These are phyloP conservation scores for Phycodurus eques DNA, from an alignment of 2,113 vertebrate genomes.

Conservation along the genomic window DNA sequence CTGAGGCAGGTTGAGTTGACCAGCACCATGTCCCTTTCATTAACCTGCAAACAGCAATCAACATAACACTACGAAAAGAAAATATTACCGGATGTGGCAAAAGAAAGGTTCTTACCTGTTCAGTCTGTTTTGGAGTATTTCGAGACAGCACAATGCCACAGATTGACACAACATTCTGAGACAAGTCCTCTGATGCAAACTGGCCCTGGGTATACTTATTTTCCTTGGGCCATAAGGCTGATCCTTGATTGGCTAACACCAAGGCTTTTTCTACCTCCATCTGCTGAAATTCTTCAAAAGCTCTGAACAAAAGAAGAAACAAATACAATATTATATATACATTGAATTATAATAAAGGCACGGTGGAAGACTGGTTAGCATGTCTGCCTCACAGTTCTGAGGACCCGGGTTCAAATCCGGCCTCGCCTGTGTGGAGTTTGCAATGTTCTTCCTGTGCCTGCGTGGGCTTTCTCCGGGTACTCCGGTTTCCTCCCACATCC, in stretches of 20 bases:
- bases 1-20: constrained; percentile 86
- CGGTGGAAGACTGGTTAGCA: too few relatives aligned
- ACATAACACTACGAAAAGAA: background rate
- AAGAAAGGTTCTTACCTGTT: constrained; percentile 68
- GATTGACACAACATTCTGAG: constrained; percentile 80
- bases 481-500: too few relatives aligned
- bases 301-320: constrained; percentile 59
- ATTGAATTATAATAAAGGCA: background rate
- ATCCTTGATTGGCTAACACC: constrained; percentile 83
- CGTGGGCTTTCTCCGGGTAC: too few relatives aligned
- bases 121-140: constrained; percentile 46
- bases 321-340: background rate
- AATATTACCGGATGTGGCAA: background rate
- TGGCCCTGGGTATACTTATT: constrained; percentile 77
- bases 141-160: constrained; percentile 87
- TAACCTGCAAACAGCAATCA: constrained; percentile 27
- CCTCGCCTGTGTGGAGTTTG: too few relatives aligned
- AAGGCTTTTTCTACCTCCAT: constrained; percentile 85
- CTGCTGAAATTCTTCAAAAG: constrained; percentile 84
- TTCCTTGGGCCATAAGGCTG: constrained; percentile 79
- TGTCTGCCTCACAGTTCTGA: too few relatives aligned
- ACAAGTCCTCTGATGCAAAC: constrained; percentile 84
- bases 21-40: constrained; percentile 75
- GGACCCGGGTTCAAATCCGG: too few relatives aligned
- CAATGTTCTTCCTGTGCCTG: too few relatives aligned